Base-by-base conservation (phyloP, 2,113 vertebrate species). In the Catharus fuscescens region DNA sequence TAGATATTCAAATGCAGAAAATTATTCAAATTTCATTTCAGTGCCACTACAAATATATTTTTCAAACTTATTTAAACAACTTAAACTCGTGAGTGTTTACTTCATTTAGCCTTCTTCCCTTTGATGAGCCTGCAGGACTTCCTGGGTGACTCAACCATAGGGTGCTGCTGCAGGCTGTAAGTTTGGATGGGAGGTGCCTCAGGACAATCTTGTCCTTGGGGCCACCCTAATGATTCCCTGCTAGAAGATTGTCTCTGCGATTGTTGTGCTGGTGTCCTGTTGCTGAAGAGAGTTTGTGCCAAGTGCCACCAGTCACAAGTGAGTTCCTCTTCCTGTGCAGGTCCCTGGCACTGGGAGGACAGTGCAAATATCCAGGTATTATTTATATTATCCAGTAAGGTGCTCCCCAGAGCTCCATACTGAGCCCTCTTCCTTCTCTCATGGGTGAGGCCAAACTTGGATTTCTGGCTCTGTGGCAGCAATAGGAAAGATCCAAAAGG, bases 191-290 rank as follows among this genome's bases (percentile, higher is more conserved):
- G 34, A 94, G 14, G 24, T 67, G 44, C 32, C 23, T 82, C 32
- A 34, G 73, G n/a, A 38, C 10, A 54, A 21, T 9, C 29, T 14
- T 29, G 65, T 79, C 48, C 57, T 60, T 72, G 48, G 5, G 34
- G 16, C 14, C 12, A 38, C 38, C 5, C 29, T 17, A 16, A 64
- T 32, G 26, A 12, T 57, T 60, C 40, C 40, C 23, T 31, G 36
- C 32, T 48, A 44, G 17, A 21, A 45, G 60, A 78, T 53, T 14
- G 5, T 57, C 23, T 65, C 60, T 61, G 60, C 1, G 1, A 3
- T 14, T 69, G 9, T 53, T 50, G 4, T 0, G 0, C 21, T 32
- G n/a, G n/a, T 70, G 11, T 25, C 18, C 10, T 1, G 5, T 14
- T 77, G 61, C 25, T 80, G 26, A 45, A 13, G 3, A 7, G 24